These are phyloP conservation scores for Sebastes miniatus DNA, from an alignment of 2,797 vertebrate genomes.

Conservation along the genomic window DNA sequence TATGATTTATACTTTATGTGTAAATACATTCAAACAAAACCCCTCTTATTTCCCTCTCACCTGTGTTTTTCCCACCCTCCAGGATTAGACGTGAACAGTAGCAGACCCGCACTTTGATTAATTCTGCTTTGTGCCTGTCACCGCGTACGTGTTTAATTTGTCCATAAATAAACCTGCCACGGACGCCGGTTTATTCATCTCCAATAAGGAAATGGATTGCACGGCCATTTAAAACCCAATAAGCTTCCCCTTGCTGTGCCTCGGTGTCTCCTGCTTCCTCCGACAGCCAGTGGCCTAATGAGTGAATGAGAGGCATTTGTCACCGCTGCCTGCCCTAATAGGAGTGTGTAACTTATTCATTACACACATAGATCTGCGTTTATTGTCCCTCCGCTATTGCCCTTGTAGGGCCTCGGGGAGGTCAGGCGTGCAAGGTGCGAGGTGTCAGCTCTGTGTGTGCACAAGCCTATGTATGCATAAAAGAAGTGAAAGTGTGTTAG, in stretches of 20 bases:
- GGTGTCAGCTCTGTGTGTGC: not conserved
- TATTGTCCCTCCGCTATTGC: slow-evolving; percentile 37
- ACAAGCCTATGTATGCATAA: not conserved
- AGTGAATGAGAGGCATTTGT: slow-evolving; percentile 81
- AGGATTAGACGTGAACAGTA: not conserved
- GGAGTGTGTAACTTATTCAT: slow-evolving; percentile 79
- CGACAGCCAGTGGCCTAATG: slow-evolving; percentile 73
- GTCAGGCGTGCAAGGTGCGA: slow-evolving; percentile 20
- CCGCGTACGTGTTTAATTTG: slow-evolving; percentile 53
- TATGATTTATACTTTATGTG: not conserved
- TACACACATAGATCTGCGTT: slow-evolving; percentile 65
- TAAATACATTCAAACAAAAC: not conserved
- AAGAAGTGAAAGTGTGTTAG: not conserved
- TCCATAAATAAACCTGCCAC: slow-evolving; percentile 62
- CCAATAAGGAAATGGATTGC: slow-evolving; percentile 75
- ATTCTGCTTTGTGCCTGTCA: slow-evolving; percentile 31
- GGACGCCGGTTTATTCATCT: slow-evolving; percentile 75
- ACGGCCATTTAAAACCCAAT: slow-evolving; percentile 76
- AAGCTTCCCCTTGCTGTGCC: slow-evolving; percentile 52
- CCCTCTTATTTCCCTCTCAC: not conserved
- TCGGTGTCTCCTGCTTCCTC: slow-evolving; percentile 21
- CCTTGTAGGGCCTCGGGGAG: slow-evolving; percentile 50
- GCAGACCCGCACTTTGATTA: slow-evolving; percentile 28
- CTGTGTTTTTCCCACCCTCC: not conserved
- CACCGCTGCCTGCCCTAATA: slow-evolving; percentile 70